phyloP scores from a whole-genome alignment of 2,888 invertebrate genomes.

The Cephus sareptanus region DNA sequence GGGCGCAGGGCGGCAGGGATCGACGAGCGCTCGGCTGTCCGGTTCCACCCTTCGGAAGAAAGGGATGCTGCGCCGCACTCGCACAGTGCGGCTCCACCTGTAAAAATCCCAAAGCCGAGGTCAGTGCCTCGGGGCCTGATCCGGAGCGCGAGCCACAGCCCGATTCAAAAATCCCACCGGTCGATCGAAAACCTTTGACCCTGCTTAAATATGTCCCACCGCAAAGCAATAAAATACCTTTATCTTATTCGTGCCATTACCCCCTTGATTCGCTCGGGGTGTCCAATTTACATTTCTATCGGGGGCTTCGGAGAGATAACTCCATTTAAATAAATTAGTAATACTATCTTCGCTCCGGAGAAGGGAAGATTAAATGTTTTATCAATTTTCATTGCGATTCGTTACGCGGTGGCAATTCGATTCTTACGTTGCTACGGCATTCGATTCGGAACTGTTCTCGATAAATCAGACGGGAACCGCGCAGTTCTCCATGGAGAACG shows the following conservation, averaged over 20 bases:
- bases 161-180: too few species aligned
- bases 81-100: too few species aligned
- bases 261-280: slow-evolving; percentile 59
- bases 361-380: slow-evolving; percentile 61
- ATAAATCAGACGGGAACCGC: too few species aligned
- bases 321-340: slow-evolving; percentile 67
- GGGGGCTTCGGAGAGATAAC: slow-evolving; percentile 63
- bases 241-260: slow-evolving; percentile 64
- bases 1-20: too few species aligned
- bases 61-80: too few species aligned
- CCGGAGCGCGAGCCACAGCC: too few species aligned
- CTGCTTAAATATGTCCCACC: slow-evolving; percentile 55
- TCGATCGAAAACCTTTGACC: slow-evolving; percentile 30
- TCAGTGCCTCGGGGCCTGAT: too few species aligned
- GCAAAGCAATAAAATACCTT: slow-evolving; percentile 64
- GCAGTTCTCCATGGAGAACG: too few species aligned
- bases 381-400: slow-evolving; percentile 64
- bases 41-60: too few species aligned
- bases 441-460: too few species aligned
- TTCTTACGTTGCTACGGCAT: background rate
- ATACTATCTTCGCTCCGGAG: slow-evolving; percentile 55
- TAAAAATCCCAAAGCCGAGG: too few species aligned
- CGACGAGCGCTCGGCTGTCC: too few species aligned
- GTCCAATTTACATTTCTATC: slow-evolving; percentile 66
- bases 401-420: slow-evolving; percentile 41